Evolutionary conservation across 2,888 invertebrate genomes (phyloP).

Genomic region (Ormyrus nitidulus): DNA sequence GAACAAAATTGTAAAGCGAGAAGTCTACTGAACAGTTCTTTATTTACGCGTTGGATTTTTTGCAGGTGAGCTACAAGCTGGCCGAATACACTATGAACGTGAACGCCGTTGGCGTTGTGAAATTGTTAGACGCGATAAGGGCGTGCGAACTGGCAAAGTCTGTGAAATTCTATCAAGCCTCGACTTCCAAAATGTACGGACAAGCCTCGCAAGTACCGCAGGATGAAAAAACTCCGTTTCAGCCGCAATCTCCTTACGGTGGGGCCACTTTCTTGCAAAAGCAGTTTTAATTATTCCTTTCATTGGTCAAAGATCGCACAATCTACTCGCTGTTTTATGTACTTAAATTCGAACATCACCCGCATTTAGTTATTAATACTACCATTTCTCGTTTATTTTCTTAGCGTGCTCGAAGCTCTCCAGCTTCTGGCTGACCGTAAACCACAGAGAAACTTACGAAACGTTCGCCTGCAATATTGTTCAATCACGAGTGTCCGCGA

Average conservation of each 20-base stretch:
- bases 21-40: background rate
- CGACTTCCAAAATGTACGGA: slow-evolving; percentile 96
- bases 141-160: slow-evolving; percentile 89
- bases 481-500: slow-evolving; percentile 97
- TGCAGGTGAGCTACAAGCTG: slow-evolving; percentile 93
- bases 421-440: slow-evolving; percentile 96
- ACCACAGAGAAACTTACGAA: slow-evolving; percentile 95
- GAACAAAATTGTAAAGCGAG: too few species aligned
- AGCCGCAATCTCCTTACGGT: slow-evolving; percentile 98
- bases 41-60: slow-evolving; percentile 1
- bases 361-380: background rate
- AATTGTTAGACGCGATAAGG: slow-evolving; percentile 93
- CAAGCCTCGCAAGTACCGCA: slow-evolving; percentile 95
- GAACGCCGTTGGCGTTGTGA: slow-evolving; percentile 94
- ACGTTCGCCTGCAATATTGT: slow-evolving; percentile 98
- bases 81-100: slow-evolving; percentile 99
- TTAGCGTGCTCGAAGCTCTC: slow-evolving; percentile 96
- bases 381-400: slow-evolving; percentile 57
- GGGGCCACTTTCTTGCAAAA: slow-evolving; percentile 64
- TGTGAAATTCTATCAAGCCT: slow-evolving; percentile 95
- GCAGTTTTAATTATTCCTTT: background rate
- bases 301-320: too few species aligned
- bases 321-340: too few species aligned
- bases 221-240: slow-evolving; percentile 95
- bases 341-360: too few species aligned